Base-by-base conservation (phyloP, 2,113 vertebrate genomes). In the Amphiprion ocellaris region DNA sequence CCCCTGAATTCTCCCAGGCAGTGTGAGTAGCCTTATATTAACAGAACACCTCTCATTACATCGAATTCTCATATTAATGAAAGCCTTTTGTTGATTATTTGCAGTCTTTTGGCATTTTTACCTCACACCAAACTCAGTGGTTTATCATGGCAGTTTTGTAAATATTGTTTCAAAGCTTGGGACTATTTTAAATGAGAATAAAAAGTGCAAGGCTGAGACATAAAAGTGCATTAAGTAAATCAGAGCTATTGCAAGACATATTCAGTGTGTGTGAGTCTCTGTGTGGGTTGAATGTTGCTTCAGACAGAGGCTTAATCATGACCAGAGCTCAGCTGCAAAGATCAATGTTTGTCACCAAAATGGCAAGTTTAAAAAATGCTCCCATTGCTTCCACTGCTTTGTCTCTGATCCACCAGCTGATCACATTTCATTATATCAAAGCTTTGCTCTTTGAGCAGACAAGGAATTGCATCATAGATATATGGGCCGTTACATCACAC, bases 1-100 rank as follows among this genome's bases (percentile, higher is more conserved):
- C 94, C 7, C 97, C 97, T 0, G 93, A 95, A 52, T 97, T 97
- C 91, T 96, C 96, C 49, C 96, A 96, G 88, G 56, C 87, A 52
- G 89, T 95, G 96, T 97, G 90, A 96, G 93, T 90, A 83, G 8
- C 66, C 39, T 17, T 2, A 24, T 68, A 9, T 26, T 26, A 26
- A 26, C 26, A n/a, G 8, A 30, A 5, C 4, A 30, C 4, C 7
- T 14, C 24, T 21, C 17, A 4, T 12, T 63, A 7, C 44, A 58
- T 46, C 3, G 4, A 47, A 14, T n/a, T n/a, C 16, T 67, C 19
- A 14, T 0, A 1, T 46, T 7, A 49, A 24, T 41, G 5, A 11
- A 12, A 12, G 39, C 39, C 39, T 12, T 41, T 41, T 41, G 9
- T 8, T 1, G 4, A 23, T 12, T 10, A 8, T n/a, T 16, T 47